Evolutionary conservation across 2,113 vertebrate genomes (phyloP), one percentile per base, ranked within the genome.

Genomic region (Ranitomeya variabilis): DNA sequence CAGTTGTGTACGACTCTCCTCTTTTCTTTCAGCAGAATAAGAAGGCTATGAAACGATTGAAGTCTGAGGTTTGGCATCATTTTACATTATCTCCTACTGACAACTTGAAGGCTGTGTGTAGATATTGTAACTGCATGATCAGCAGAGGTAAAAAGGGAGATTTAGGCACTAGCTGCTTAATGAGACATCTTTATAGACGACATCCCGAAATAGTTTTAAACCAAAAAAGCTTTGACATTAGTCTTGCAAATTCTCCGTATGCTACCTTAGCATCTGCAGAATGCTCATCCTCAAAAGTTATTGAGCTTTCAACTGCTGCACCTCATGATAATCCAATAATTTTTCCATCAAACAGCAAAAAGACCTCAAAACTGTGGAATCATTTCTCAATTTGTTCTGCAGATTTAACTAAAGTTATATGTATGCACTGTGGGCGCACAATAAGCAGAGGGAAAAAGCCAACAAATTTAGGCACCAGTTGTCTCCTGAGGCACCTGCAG

Each of bases 351-450:
- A 97, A 93, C 90, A 98, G 97, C 91, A 99, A 99, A 94, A 99
- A 98, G 95, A 99, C 98, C 86, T 99, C 98, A 92, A 99, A 99
- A 95, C 96, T 99, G 93, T 99, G 98, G 97, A 99, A 99, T 92
- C 98, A 99, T 88, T 99, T 99, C 91, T 98, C 97, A 51, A 95
- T 98, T 92, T 98, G 97, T 89, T 94, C 97, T 67, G 92, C 96
- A 71, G 97, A 99, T 92, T 97, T 97, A 91, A 99, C 98, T 0
- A 99, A 99, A 92, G 98, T 99, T 82, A 93, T 97, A 93, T 99
- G 97, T 94, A 96, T 98, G 95, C 98, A 99, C 97, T 99, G 98
- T 91, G 97, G 96, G 93, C 97, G 97, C 92, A 99, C 97, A 86
- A 99, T 99, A 92, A 99, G 97, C 93, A 93, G 97, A 91, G 98